phyloP scores from a whole-genome alignment of 2,797 vertebrate genomes.

The Percopsis omiscomaycus region DNA sequence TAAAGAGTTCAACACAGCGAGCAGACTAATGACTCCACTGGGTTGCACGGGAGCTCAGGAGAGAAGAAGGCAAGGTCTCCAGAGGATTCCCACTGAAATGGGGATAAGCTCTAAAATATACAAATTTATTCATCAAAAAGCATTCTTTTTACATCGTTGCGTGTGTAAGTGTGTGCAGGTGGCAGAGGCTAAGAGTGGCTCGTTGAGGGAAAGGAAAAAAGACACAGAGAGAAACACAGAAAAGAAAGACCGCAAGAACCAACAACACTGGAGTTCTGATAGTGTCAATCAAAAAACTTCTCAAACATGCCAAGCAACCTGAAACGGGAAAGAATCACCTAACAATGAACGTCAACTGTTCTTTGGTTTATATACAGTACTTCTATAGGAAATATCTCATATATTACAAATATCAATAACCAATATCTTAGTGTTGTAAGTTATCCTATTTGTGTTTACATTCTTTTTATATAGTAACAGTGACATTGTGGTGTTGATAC shows the following conservation, averaged over 20 bases:
- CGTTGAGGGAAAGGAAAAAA: slow-evolving; percentile 38
- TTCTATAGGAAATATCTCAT: slow-evolving; percentile 13
- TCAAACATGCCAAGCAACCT: slow-evolving; percentile 48
- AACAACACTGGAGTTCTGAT: slow-evolving; percentile 52
- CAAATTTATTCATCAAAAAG: slow-evolving; percentile 82
- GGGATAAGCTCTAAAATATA: slow-evolving; percentile 78
- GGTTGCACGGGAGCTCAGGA: slow-evolving; percentile 75
- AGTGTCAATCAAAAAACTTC: slow-evolving; percentile 50
- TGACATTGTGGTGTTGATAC: slow-evolving; percentile 5
- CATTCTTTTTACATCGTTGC: slow-evolving; percentile 64
- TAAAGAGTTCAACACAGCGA: slow-evolving; percentile 82
- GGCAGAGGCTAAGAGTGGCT: slow-evolving; percentile 56
- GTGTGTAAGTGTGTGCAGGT: slow-evolving; percentile 61
- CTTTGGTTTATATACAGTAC: too few species aligned
- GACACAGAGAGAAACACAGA: slow-evolving; percentile 25
- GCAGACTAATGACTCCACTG: slow-evolving; percentile 82
- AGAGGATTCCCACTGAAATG: slow-evolving; percentile 70
- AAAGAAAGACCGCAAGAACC: slow-evolving; percentile 41
- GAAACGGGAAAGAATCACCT: slow-evolving; percentile 18
- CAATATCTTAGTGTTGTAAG: not conserved
- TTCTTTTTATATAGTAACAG: slow-evolving; percentile 4
- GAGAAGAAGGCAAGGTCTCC: slow-evolving; percentile 67
- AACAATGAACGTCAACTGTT: too few species aligned
- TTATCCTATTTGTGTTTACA: slow-evolving; percentile 19
- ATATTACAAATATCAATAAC: slow-evolving; percentile 13